phyloP scores from a whole-genome alignment of 1,140 invertebrate species.

The Aleiodes sp. region DNA sequence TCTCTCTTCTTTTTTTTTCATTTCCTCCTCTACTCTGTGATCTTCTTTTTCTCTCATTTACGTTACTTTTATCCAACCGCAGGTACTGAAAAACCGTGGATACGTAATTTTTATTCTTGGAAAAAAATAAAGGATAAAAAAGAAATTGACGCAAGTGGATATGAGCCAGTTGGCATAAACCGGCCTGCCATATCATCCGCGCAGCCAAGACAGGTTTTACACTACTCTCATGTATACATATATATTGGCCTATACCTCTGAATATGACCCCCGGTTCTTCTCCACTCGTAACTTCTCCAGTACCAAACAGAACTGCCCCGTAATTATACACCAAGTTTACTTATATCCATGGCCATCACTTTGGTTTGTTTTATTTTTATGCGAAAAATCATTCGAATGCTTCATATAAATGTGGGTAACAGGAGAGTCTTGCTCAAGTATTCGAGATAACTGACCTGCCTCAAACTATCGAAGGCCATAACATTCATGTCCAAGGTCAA shows the following conservation, averaged over 20 bases:
- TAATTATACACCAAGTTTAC: constrained; percentile 8
- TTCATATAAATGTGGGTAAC: background rate
- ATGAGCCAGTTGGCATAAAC: constrained; percentile 17
- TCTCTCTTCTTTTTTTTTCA: background rate
- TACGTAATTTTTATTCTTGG: constrained; percentile 16
- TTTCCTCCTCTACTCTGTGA: constrained; percentile 1
- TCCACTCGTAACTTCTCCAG: background rate
- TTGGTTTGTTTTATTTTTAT: constrained; percentile 7
- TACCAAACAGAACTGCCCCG: constrained; percentile 13
- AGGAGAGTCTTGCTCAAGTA: background rate
- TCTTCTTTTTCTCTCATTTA: constrained; percentile 4
- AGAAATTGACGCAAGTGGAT: constrained; percentile 16
- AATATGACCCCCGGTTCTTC: background rate
- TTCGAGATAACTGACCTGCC: constrained; percentile 9
- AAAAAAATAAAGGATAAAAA: background rate
- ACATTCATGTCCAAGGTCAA: constrained; percentile 10
- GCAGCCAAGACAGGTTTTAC: constrained; percentile 14
- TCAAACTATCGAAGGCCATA: constrained; percentile 17
- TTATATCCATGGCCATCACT: background rate
- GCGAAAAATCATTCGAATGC: background rate
- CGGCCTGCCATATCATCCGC: constrained; percentile 11
- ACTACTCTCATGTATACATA: constrained; percentile 1
- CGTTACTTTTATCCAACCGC: constrained; percentile 1
- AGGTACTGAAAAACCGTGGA: background rate
- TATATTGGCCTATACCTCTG: constrained; percentile 3